phyloP scores from a whole-genome alignment of 2,113 vertebrate genomes.

The Sorex fumeus region DNA sequence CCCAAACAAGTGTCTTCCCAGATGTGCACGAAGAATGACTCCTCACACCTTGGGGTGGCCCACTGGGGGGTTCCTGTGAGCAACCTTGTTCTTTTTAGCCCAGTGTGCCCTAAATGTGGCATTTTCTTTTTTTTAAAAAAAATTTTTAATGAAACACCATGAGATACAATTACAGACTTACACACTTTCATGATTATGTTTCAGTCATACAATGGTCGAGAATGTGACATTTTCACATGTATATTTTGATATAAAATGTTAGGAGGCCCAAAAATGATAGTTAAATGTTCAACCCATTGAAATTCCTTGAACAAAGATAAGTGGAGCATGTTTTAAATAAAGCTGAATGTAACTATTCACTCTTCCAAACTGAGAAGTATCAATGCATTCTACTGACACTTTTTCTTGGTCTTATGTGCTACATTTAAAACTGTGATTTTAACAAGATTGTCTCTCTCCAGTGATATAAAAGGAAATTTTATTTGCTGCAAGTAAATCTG shows the following conservation, averaged over 20 bases:
- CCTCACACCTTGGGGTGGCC: not conserved
- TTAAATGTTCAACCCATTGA: not conserved
- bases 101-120: not conserved
- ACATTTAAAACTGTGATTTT: constrained; percentile 57
- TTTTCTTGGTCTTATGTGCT: constrained; percentile 42
- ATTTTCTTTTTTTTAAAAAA: not conserved
- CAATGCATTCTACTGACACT: constrained; percentile 4
- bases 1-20: not conserved
- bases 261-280: not conserved
- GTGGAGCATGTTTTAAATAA: constrained; percentile 9
- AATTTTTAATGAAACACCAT: too few relatives aligned
- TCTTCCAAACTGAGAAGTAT: constrained; percentile 62
- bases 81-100: not conserved
- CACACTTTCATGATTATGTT: too few relatives aligned
- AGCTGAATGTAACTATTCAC: constrained; percentile 51
- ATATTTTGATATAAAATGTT: not conserved
- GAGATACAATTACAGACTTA: too few relatives aligned
- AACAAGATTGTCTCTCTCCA: constrained; percentile 35
- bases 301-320: constrained; percentile 33
- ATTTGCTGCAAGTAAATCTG: constrained; percentile 49
- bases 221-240: not conserved
- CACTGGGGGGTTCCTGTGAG: not conserved
- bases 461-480: constrained; percentile 31
- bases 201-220: too few relatives aligned
- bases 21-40: not conserved